Evolutionary conservation across 1,140 invertebrate species (phyloP), one percentile per base, ranked within the genome.

Genomic region (Heliothis virescens): DNA sequence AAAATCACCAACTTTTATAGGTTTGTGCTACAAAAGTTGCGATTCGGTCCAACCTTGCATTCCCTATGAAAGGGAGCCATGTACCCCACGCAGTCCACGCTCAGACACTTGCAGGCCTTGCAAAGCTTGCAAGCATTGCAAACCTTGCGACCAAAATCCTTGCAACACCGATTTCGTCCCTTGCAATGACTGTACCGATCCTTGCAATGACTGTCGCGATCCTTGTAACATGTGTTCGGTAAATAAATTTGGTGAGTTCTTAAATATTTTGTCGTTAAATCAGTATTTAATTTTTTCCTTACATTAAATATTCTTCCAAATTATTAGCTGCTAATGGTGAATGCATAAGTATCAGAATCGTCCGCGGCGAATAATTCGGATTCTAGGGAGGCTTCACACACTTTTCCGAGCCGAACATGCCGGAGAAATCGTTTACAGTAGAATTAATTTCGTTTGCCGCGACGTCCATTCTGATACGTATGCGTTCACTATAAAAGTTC

Each of bases 1-100:
- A 13, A 18, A 21, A 48, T 3, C 9, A 18, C 10, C 21, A 53
- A 13, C 21, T 29, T 71, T 71, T 53, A 5, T 71, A 71, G 67
- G 67, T 71, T 13, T 71, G 3, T 71, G 48, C 67, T 71, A 71
- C 48, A 15, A 71, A 53, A 18, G 47, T 71, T 71, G 67, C 21
- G 48, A 71, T 15, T 50, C 67, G 11, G 48, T 71, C 2, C 18
- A 52, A 15, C 34, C 65, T 50, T 69, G 47, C 16, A 26, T 69
- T 21, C 65, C 65, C n/a, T 69, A 69, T 26, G 34, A n/a, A 7
- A 47, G 34, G n/a, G 62, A 34, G 9, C 41, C 63, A 3, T 67
- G 41, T 16, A 12, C 5, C 2, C 41, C 63, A 5, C 50, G 63
- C 41, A 57, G 18, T 18, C n/a, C 16, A 3, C 11, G 16, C 16